Base-by-base conservation (phyloP, 2,113 vertebrate species). In the Sus scrofa region DNA sequence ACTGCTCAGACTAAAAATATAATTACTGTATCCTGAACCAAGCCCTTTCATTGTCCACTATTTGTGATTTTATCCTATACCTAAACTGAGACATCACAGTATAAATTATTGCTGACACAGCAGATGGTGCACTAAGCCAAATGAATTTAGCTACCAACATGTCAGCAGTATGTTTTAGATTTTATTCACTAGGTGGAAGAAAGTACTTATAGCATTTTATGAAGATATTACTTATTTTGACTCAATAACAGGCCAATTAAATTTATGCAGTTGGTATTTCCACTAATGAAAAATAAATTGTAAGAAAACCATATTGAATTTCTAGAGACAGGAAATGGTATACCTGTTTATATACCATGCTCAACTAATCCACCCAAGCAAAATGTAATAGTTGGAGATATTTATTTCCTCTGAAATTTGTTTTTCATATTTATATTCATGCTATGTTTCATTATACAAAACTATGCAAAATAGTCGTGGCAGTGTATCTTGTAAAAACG, bases 341-440 rank as follows among this genome's bases (percentile, higher is more conserved):
- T 79, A 68, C 89, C 68, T 90, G 27, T 92, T 94, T 92, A 95
- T 73, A 90, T 8, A 90, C 11, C 5, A 67, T 24, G 85, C 30
- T 94, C 77, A 87, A 74, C 19, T 83, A 89, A 94, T 83, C 16
- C 37, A 92, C 16, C 27, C 30, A 94, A 89, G 93, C 52, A 5
- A 95, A 90, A 82, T 86, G 20, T 50, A 96, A 86, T 81, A 96
- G 18, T 37, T 89, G 10, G 15, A 74, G n/a, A 67, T 71, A 75
- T 86, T 82, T 79, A 89, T 88, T 68, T 79, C 34, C 26, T 73
- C 24, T 52, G n/a, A 88, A 83, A 94, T 97, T 95, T 94, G 32
- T 94, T 94, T 96, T 96, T 79, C 22, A 92, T 67, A 56, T 97
- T 95, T 92, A 68, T 87, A n/a, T 86, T 96, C 52, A 83, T 90